Conservation (phyloP, 2,113 vertebrate genomes). For the Meriones unguiculatus region DNA sequence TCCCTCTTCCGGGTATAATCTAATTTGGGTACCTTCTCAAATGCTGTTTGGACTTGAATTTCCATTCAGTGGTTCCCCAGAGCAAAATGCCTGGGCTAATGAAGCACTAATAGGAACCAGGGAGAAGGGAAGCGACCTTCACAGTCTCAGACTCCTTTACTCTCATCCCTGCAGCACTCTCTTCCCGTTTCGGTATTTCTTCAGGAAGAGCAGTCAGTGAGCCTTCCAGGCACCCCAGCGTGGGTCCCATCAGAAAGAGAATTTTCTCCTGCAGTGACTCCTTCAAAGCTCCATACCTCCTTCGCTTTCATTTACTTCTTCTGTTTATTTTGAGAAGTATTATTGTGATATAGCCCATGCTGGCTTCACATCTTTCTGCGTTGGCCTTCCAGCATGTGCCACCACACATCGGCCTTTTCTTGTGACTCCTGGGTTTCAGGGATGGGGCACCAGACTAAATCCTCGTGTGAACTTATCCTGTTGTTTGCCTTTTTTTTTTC, state of each 20-base stretch:
- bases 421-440: not conserved
- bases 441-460: too few species aligned
- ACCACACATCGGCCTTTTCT: not conserved
- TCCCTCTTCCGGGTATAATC: conserved; percentile 28
- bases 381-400: not conserved
- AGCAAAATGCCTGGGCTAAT: conserved; percentile 39
- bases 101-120: not conserved
- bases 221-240: not conserved
- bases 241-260: not conserved
- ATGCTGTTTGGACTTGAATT: conserved; percentile 46
- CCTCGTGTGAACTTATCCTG: conserved; percentile 45
- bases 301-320: not conserved
- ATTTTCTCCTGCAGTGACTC: not conserved
- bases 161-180: conserved; percentile 75
- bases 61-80: conserved; percentile 53
- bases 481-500: conserved; percentile 52
- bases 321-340: not conserved
- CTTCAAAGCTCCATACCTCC: not conserved
- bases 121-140: not conserved
- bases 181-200: conserved; percentile 81
- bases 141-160: not conserved
- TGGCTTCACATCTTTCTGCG: not conserved
- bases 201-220: conserved; percentile 70
- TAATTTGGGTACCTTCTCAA: conserved; percentile 64
- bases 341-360: too few species aligned